These are phyloP conservation scores for Idaea dimidiata DNA, from an alignment of 2,888 invertebrate genomes.

Conservation along the genomic window DNA sequence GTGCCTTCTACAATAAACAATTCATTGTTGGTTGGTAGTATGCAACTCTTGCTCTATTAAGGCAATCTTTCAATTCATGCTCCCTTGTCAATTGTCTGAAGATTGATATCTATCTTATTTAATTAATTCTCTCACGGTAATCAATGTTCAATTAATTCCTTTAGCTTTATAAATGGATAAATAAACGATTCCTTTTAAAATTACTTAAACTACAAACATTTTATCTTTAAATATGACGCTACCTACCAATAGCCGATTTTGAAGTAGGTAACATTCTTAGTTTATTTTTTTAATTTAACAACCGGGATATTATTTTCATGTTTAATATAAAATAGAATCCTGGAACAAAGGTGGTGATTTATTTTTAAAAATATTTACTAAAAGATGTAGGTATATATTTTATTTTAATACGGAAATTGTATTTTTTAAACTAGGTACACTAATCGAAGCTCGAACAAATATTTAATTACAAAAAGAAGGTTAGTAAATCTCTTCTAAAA, in stretches of 20 bases:
- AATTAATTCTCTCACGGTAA: conserved; percentile 1
- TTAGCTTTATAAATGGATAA: background rate
- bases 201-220: no score
- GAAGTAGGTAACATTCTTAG: no score
- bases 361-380: no score
- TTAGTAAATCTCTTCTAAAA: background rate
- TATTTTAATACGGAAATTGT: background rate
- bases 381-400: no score
- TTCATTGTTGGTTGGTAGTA: conserved; percentile 20
- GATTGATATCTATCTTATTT: background rate
- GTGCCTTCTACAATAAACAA: conserved; percentile 30
- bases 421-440: background rate
- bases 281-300: no score
- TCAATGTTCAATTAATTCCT: background rate
- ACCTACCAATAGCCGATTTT: no score
- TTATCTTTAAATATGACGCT: no score
- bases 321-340: no score
- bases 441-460: background rate
- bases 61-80: background rate
- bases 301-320: no score
- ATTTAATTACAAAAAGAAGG: background rate
- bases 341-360: no score
- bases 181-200: no score
- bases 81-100: background rate
- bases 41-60: conserved; percentile 17